Base-by-base conservation (phyloP, 2,797 vertebrate species). In the Chanos chanos region DNA sequence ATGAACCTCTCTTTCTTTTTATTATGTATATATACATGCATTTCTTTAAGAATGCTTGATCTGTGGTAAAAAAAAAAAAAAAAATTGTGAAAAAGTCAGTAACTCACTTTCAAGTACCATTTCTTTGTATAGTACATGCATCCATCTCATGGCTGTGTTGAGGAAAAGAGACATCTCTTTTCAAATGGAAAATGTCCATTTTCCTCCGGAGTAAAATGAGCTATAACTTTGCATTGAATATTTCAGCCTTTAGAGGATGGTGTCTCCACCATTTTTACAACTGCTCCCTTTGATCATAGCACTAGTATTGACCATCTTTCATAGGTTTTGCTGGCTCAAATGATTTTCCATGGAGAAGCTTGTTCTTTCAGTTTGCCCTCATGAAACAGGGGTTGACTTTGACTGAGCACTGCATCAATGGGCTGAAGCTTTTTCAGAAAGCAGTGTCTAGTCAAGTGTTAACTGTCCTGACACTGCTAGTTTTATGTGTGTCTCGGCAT, bases 391-490 rank as follows among this genome's bases (percentile, higher is more conserved):
- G 33, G 43, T 67, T 77, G 78, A 81, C 77, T 73, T 19, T 79
- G 74, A 80, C 67, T 45, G 64, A 69, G 75, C 67, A 64, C 75
- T 64, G 75, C 69, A 81, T 81, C 76, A 75, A 64, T 53, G 58
- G 28, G 60, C 25, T n/a, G 39, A 48, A 72, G 71, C 52, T 61
- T 67, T 57, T 69, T 70, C 55, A 67, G 64, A 61, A 63, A 72
- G 56, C 6, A 18, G 51, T 79, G 78, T 81, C 69, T 79, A 64
- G 60, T 83, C 70, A 79, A 80, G 75, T 81, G 78, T 77, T 83
- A 81, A 83, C 78, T 71, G 75, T 66, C 70, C 77, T 85, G 82
- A 82, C 83, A 78, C 77, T 39, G 45, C 69, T 67, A 60, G 59
- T 77, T 79, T 77, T 64, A 71, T 62, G 52, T 73, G 70, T 58